Evolutionary conservation across 2,797 vertebrate species (phyloP).

Genomic region (Spea hammondii): DNA sequence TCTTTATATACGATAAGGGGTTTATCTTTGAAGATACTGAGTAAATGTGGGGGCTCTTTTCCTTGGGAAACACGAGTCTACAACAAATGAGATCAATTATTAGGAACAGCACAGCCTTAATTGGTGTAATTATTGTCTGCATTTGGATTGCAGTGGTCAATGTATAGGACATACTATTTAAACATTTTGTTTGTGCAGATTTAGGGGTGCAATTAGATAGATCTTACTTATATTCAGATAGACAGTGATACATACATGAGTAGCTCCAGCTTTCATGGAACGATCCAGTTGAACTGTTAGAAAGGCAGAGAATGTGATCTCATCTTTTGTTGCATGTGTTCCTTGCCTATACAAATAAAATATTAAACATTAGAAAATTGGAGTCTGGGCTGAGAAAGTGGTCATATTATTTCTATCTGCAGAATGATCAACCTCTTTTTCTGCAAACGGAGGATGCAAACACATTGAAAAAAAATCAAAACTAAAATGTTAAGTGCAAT

Average conservation of each 20-base stretch:
- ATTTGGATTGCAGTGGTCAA: too few species aligned
- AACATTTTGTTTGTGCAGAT: too few species aligned
- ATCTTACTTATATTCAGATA: too few species aligned
- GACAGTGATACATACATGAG: constrained; percentile 63
- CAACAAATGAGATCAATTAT: background rate
- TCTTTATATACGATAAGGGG: constrained; percentile 84
- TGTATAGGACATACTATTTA: too few species aligned
- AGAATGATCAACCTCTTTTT: too few species aligned
- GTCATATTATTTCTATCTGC: background rate
- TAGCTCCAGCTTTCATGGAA: constrained; percentile 74
- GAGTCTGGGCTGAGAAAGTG: background rate
- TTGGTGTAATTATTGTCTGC: too few species aligned
- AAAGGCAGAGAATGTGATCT: constrained; percentile 84
- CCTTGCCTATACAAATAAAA: constrained; percentile 77
- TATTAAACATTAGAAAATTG: background rate
- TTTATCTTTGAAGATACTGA: constrained; percentile 84
- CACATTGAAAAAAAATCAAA: too few species aligned
- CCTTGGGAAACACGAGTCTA: constrained; percentile 86
- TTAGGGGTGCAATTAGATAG: too few species aligned
- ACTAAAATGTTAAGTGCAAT: too few species aligned
- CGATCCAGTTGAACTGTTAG: constrained; percentile 84
- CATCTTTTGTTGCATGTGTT: constrained; percentile 74
- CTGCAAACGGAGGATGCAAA: too few species aligned
- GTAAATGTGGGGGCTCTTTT: constrained; percentile 88
- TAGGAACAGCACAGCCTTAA: too few species aligned